Evolutionary conservation across 2,888 invertebrate genomes (phyloP).

Genomic region (Spodoptera littoralis): DNA sequence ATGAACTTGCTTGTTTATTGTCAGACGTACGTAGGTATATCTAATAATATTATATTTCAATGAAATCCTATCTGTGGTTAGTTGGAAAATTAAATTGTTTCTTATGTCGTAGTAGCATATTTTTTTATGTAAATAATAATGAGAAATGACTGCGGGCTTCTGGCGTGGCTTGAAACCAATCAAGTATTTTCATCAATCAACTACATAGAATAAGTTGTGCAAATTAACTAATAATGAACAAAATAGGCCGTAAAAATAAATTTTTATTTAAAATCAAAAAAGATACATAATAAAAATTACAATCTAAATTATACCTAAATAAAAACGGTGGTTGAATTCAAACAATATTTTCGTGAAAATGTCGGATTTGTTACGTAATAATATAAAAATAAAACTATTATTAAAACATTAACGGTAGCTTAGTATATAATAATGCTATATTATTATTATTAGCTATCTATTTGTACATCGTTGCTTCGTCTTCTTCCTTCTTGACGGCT

Average conservation of each 20-base stretch:
- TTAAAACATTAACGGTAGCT: conserved; percentile 26
- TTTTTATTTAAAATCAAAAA: conserved; percentile 48
- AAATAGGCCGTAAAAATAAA: conserved; percentile 44
- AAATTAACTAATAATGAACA: conserved; percentile 10
- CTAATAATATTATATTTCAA: no score
- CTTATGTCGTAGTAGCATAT: no score
- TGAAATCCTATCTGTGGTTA: no score
- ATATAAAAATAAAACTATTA: conserved; percentile 48
- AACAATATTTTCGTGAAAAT: conserved; percentile 29
- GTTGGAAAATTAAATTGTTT: no score
- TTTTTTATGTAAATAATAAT: no score
- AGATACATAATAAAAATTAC: conserved; percentile 47
- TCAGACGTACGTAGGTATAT: no score
- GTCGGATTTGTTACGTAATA: conserved; percentile 25
- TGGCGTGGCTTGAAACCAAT: no score
- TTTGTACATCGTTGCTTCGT: conserved; percentile 86
- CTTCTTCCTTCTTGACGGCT: conserved; percentile 93
- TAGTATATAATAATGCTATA: conserved; percentile 19
- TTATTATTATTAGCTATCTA: conserved; percentile 18
- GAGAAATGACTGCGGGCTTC: no score
- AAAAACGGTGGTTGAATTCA: conserved; percentile 59
- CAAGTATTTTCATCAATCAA: no score
- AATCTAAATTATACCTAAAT: conserved; percentile 47
- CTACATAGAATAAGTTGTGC: no score
- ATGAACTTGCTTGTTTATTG: conserved; percentile 23